These are phyloP conservation scores for Illadopsis cleaveri DNA, from an alignment of 2,113 vertebrate genomes.

Conservation along the genomic window DNA sequence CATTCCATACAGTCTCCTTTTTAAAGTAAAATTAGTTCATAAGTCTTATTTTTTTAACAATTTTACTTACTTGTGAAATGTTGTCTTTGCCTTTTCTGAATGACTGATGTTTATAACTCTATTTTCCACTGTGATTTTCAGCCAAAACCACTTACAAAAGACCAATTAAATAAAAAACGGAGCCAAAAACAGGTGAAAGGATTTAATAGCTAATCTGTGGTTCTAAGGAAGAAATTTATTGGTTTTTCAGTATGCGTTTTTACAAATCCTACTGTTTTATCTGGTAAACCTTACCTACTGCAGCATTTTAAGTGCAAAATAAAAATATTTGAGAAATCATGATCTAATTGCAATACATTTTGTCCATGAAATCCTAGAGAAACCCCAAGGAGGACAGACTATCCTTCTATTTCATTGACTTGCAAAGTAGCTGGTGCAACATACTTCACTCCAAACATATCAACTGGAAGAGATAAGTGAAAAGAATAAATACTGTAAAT, in stretches of 20 bases:
- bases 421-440: slow-evolving; percentile 24
- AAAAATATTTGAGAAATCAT: slow-evolving; percentile 25
- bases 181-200: background rate
- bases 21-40: background rate
- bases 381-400: background rate
- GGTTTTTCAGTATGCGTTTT: background rate
- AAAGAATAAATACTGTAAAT: slow-evolving; percentile 31
- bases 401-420: slow-evolving; percentile 20
- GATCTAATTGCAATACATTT: slow-evolving; percentile 3
- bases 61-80: background rate
- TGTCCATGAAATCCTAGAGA: background rate
- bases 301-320: background rate
- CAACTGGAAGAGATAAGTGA: background rate
- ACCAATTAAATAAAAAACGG: background rate
- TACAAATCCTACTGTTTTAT: background rate
- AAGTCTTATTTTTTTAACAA: background rate
- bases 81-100: background rate
- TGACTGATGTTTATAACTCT: background rate
- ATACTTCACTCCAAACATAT: slow-evolving; percentile 44
- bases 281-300: background rate
- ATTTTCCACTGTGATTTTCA: background rate
- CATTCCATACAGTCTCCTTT: background rate
- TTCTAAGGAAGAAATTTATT: background rate
- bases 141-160: background rate
- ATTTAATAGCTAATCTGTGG: background rate